These are phyloP conservation scores for Catharus minimus DNA, from an alignment of 2,113 vertebrate species.

Conservation along the genomic window DNA sequence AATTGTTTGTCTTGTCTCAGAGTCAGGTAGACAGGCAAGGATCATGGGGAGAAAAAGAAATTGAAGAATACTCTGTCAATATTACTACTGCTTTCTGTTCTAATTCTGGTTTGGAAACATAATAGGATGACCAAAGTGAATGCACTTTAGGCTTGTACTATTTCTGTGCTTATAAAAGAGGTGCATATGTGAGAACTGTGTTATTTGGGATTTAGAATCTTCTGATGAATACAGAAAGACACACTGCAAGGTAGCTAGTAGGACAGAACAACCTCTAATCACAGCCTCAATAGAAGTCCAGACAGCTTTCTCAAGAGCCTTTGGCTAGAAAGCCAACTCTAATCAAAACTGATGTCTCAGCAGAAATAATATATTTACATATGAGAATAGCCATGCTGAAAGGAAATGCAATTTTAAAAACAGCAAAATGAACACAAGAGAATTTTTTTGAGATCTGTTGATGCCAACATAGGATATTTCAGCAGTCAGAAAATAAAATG, in stretches of 20 bases:
- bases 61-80: neutral
- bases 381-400: neutral
- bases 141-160: neutral
- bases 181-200: neutral
- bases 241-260: neutral
- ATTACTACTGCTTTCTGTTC: neutral
- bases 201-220: neutral
- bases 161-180: neutral
- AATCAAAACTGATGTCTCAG: constrained; percentile 41
- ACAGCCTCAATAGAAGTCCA: neutral
- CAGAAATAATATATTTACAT: constrained; percentile 11
- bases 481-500: neutral
- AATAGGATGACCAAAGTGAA: neutral
- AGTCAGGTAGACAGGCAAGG: neutral
- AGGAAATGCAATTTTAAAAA: neutral
- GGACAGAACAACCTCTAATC: neutral
- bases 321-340: neutral
- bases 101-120: neutral
- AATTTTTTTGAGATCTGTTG: rapidly evolving
- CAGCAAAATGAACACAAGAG: neutral
- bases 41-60: neutral
- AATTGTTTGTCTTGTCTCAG: neutral
- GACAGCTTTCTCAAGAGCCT: neutral
- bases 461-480: neutral
- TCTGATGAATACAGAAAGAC: constrained; percentile 1